These are phyloP conservation scores for Pangasius krempfi DNA, from an alignment of 2,797 vertebrate genomes.

Conservation along the genomic window DNA sequence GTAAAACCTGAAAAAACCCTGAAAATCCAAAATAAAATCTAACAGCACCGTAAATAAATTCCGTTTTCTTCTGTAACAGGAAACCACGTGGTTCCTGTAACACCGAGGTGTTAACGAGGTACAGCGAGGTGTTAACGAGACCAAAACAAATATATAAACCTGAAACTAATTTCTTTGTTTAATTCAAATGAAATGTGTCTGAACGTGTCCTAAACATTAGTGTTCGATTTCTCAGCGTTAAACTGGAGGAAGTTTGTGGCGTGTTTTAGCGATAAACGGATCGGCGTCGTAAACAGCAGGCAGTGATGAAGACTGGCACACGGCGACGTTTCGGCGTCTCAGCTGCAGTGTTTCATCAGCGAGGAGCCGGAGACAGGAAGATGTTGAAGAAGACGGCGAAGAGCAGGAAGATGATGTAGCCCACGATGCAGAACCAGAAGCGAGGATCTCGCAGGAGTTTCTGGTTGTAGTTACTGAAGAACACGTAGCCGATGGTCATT, in stretches of 20 bases:
- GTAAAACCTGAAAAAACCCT: neutral
- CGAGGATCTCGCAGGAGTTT: conserved; percentile 85
- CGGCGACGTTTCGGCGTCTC: neutral
- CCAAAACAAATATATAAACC: neutral
- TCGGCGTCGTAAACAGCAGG: too few species aligned
- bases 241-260: neutral
- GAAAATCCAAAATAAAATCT: neutral
- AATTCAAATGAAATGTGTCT: neutral
- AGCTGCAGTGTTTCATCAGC: neutral
- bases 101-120: neutral
- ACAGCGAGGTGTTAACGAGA: neutral
- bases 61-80: neutral
- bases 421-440: conserved; percentile 87
- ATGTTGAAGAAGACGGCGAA: conserved; percentile 88
- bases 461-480: conserved; percentile 86
- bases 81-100: neutral
- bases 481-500: conserved; percentile 89
- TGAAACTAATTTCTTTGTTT: neutral
- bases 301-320: neutral
- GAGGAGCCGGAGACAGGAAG: conserved; percentile 80
- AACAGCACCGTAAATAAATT: neutral
- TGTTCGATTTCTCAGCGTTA: neutral
- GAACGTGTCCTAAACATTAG: neutral
- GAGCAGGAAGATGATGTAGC: conserved; percentile 75
- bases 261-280: neutral